These are phyloP conservation scores for Parazoanthus darwini DNA, from an alignment of 92 coral and sea anemone genomes.

Conservation along the genomic window DNA sequence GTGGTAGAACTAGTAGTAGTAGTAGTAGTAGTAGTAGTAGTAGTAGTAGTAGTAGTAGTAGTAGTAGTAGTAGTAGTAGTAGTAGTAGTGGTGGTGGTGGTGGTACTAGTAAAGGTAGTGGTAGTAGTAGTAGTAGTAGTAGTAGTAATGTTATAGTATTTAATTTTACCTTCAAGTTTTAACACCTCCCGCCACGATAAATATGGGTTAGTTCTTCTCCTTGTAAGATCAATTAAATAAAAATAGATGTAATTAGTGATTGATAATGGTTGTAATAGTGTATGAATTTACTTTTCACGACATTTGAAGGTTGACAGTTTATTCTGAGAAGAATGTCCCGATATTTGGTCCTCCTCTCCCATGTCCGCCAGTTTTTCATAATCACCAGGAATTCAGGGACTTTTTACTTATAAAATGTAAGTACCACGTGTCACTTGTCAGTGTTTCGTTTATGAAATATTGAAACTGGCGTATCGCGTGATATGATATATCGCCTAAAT, in stretches of 20 bases:
- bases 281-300: neutral
- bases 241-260: neutral
- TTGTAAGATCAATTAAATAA: too few relatives aligned
- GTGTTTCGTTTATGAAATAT: neutral
- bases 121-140: too few relatives aligned
- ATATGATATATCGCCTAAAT: neutral
- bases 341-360: constrained; percentile 99
- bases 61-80: too few relatives aligned
- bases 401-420: constrained; percentile 95
- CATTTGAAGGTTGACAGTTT: constrained; percentile 76
- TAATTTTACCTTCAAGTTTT: too few relatives aligned
- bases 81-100: too few relatives aligned
- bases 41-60: too few relatives aligned
- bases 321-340: constrained; percentile 92
- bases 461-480: neutral
- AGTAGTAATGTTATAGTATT: too few relatives aligned
- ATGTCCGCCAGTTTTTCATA: constrained; percentile 84
- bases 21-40: too few relatives aligned
- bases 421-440: constrained; percentile 10
- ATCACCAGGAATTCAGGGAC: constrained; percentile 89
- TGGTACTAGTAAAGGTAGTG: too few relatives aligned
- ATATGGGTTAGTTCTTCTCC: too few relatives aligned
- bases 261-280: neutral
- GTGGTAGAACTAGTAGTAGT: too few relatives aligned
- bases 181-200: too few relatives aligned